Evolutionary conservation across 1,140 invertebrate genomes (phyloP).

Genomic region (Hylaeus volcanicus): DNA sequence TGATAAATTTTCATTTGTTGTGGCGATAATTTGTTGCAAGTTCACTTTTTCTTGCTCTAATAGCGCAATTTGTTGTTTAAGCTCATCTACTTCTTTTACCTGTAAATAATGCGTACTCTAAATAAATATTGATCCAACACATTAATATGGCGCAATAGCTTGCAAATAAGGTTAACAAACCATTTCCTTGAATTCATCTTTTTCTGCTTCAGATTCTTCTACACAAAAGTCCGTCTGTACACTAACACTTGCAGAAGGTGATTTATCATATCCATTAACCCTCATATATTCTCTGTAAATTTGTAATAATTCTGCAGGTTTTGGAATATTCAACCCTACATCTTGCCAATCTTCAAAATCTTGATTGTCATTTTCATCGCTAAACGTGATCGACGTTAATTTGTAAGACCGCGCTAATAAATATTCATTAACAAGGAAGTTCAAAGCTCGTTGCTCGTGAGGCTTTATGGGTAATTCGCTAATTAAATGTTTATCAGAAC

Average conservation of each 20-base stretch:
- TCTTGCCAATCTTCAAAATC: conserved; percentile 98
- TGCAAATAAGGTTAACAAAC: conserved; percentile 53
- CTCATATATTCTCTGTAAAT: conserved; percentile 88
- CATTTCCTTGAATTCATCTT: conserved; percentile 74
- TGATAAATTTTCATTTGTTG: conserved; percentile 46
- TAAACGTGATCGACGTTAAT: conserved; percentile 94
- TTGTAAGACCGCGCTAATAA: conserved; percentile 90
- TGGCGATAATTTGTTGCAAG: conserved; percentile 75
- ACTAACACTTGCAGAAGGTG: conserved; percentile 66
- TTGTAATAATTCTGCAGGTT: conserved; percentile 88
- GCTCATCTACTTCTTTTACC: conserved; percentile 81
- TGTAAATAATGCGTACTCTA: conserved; percentile 66
- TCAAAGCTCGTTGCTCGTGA: conserved; percentile 91
- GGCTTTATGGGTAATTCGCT: conserved; percentile 86
- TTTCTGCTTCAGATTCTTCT: conserved; percentile 72
- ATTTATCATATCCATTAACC: conserved; percentile 77
- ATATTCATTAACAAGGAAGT: conserved; percentile 95
- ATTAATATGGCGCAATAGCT: too few relatives aligned
- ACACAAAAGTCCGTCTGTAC: conserved; percentile 76
- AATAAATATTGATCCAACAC: neutral
- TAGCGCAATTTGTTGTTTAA: conserved; percentile 81
- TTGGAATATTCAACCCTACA: conserved; percentile 92
- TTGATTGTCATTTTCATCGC: conserved; percentile 95
- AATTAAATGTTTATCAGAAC: conserved; percentile 73
- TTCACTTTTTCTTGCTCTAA: conserved; percentile 83